Evolutionary conservation across 2,113 vertebrate species (phyloP).

Genomic region (Mohoua ochrocephala): DNA sequence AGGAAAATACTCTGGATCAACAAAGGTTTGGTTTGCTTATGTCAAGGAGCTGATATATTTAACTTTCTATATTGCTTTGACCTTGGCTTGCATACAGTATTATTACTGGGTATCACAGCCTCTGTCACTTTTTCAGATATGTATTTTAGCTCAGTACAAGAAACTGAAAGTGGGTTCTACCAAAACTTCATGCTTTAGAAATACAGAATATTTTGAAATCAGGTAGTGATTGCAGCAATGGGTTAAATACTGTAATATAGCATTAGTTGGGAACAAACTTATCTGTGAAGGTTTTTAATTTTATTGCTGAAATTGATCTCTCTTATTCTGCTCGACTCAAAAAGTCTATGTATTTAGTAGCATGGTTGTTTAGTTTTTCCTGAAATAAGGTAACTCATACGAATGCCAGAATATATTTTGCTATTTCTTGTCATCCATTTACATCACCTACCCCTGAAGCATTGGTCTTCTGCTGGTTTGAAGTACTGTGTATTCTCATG

Average conservation of each 20-base stretch:
- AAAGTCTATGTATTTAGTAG: not conserved
- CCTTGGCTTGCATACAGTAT: not conserved
- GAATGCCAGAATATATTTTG: not conserved
- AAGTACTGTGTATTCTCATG: not conserved
- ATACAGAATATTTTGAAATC: not conserved
- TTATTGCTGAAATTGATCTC: not conserved
- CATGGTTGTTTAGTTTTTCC: not conserved
- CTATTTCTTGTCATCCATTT: not conserved
- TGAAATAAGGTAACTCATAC: not conserved
- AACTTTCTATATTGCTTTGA: not conserved
- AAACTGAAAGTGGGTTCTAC: not conserved
- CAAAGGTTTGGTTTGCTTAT: slow-evolving; percentile 11
- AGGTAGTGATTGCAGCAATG: not conserved
- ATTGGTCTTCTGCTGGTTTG: not conserved
- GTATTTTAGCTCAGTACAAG: not conserved
- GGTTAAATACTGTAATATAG: not conserved
- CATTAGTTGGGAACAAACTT: not conserved
- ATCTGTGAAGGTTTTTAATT: not conserved
- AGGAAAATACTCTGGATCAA: not conserved
- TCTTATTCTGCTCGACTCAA: not conserved
- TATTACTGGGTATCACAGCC: not conserved
- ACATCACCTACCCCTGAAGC: not conserved
- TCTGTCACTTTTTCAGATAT: not conserved
- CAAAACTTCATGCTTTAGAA: not conserved
- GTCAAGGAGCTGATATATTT: not conserved